Percentiles rank a stretch among this genome's conserved stretches.
Evolutionary conservation across 2,888 invertebrate genomes (phyloP).

Genomic region (Linnaemya vulpina): DNA sequence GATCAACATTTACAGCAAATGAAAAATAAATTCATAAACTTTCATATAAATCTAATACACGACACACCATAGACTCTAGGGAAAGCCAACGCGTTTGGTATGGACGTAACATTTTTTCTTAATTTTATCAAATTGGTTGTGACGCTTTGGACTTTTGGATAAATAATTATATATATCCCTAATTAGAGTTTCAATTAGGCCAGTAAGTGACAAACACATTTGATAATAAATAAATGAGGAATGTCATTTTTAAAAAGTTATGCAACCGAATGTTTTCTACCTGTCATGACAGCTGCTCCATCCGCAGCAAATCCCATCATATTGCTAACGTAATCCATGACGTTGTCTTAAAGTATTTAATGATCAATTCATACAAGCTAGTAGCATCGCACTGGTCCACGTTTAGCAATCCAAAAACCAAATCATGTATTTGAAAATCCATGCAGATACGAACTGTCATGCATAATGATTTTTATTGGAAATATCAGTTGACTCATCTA

Average conservation of each 20-base stretch:
- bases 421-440: constrained; percentile 46
- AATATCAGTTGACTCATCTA: too few relatives aligned
- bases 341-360: too few relatives aligned
- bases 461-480: too few relatives aligned
- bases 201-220: constrained; percentile 75
- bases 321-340: too few relatives aligned
- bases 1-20: constrained; percentile 27
- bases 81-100: too few relatives aligned
- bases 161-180: constrained; percentile 16
- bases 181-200: constrained; percentile 58
- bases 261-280: too few relatives aligned
- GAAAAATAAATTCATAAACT: constrained; percentile 50
- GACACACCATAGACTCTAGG: neutral
- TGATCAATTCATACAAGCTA: too few relatives aligned
- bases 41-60: constrained; percentile 30
- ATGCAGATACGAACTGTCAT: neutral
- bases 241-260: too few relatives aligned
- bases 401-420: constrained; percentile 50
- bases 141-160: constrained; percentile 35
- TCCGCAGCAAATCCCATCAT: too few relatives aligned
- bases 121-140: constrained; percentile 25
- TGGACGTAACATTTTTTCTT: neutral
- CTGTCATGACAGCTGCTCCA: too few relatives aligned
- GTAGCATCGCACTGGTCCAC: constrained; percentile 71
- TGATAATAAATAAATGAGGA: neutral